phyloP scores from a whole-genome alignment of 2,113 vertebrate species.

The Ranitomeya variabilis region DNA sequence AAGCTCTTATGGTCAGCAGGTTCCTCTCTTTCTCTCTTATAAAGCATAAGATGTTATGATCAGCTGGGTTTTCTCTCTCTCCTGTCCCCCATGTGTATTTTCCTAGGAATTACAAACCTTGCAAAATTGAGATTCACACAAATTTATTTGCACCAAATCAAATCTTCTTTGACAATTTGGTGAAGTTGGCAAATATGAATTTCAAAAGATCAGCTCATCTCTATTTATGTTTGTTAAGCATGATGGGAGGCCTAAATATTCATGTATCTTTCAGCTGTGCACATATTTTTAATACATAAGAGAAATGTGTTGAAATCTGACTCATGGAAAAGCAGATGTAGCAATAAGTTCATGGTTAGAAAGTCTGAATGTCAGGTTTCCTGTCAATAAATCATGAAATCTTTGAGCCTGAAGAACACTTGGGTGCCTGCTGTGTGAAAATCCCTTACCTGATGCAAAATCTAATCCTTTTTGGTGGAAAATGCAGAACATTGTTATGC shows the following conservation, averaged over 20 bases:
- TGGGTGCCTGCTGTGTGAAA: slow-evolving; percentile 28
- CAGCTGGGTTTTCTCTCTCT: too few relatives aligned
- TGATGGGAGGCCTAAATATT: slow-evolving; percentile 6
- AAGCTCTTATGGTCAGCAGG: too few relatives aligned
- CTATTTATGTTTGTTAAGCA: not conserved
- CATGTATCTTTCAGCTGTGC: slow-evolving; percentile 8
- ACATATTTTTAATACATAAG: slow-evolving; percentile 6
- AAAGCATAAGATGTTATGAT: too few relatives aligned
- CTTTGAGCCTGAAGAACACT: slow-evolving; percentile 8
- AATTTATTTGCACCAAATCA: too few relatives aligned
- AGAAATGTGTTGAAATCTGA: not conserved
- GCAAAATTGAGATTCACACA: too few relatives aligned
- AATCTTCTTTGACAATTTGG: too few relatives aligned
- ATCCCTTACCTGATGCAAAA: slow-evolving; percentile 34
- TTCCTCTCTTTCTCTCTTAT: too few relatives aligned
- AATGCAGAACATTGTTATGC: not conserved
- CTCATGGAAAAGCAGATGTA: slow-evolving; percentile 34
- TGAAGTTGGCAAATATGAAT: too few relatives aligned
- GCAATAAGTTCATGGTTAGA: slow-evolving; percentile 10
- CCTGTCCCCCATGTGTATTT: too few relatives aligned
- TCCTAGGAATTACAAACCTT: too few relatives aligned
- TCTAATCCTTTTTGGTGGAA: slow-evolving; percentile 15
- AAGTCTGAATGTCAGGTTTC: slow-evolving; percentile 31
- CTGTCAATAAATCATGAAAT: slow-evolving; percentile 37
- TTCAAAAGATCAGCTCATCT: too few relatives aligned